phyloP scores from a whole-genome alignment of 2,113 vertebrate species.

The Orientallactaga bullata region DNA sequence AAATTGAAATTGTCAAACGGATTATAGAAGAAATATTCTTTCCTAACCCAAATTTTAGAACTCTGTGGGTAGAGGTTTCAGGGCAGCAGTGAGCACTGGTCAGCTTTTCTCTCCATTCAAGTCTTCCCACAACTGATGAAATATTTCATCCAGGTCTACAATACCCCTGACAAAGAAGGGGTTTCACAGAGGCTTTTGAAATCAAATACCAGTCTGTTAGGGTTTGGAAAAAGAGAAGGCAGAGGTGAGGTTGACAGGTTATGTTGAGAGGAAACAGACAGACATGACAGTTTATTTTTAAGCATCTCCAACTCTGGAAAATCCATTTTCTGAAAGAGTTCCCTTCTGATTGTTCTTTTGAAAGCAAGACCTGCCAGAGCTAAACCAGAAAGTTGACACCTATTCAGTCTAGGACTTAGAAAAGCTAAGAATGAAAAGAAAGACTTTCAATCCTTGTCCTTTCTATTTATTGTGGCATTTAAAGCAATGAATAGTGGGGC shows the following conservation, averaged over 20 bases:
- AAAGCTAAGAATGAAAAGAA: slow-evolving; percentile 74
- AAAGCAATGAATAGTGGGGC: slow-evolving; percentile 73
- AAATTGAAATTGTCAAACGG: slow-evolving; percentile 21
- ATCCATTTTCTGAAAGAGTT: slow-evolving; percentile 78
- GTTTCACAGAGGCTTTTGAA: slow-evolving; percentile 67
- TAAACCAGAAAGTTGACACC: slow-evolving; percentile 74
- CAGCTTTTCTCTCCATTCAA: slow-evolving; percentile 70
- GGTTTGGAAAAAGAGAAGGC: slow-evolving; percentile 69
- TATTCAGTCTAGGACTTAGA: slow-evolving; percentile 66
- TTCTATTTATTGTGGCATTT: slow-evolving; percentile 71
- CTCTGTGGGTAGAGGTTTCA: slow-evolving; percentile 3
- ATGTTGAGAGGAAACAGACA: slow-evolving; percentile 53
- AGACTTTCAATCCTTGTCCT: slow-evolving; percentile 57
- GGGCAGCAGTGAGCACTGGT: background rate
- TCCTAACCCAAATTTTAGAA: slow-evolving; percentile 60
- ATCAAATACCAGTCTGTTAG: slow-evolving; percentile 36
- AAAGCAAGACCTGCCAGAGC: slow-evolving; percentile 74
- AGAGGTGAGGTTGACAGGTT: slow-evolving; percentile 73
- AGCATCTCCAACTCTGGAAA: slow-evolving; percentile 60
- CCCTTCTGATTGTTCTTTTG: slow-evolving; percentile 80
- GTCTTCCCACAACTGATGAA: slow-evolving; percentile 70
- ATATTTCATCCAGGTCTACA: slow-evolving; percentile 73
- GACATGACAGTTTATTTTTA: slow-evolving; percentile 82
- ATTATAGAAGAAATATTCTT: slow-evolving; percentile 53
- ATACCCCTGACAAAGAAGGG: slow-evolving; percentile 65